These are phyloP conservation scores for Troglohyphantes excavatus DNA, from an alignment of 2,888 invertebrate genomes.

Conservation along the genomic window DNA sequence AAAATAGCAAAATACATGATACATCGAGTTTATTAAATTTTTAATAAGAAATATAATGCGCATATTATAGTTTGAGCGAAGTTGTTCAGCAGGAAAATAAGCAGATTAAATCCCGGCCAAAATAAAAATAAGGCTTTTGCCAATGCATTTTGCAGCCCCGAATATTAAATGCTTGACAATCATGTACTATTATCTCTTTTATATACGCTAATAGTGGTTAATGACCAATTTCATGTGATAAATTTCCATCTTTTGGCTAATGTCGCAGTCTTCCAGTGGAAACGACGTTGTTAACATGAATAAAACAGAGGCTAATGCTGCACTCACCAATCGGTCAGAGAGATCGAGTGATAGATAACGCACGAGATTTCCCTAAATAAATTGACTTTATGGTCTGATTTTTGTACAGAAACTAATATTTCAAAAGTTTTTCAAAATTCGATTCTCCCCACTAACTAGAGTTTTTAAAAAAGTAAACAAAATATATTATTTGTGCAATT, in stretches of 20 bases:
- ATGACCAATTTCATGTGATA: not conserved
- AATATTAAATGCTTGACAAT: not conserved
- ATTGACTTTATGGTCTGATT: too few species aligned
- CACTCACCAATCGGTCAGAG: not conserved
- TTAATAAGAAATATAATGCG: not conserved
- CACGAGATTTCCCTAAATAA: too few species aligned
- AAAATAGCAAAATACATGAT: too few species aligned
- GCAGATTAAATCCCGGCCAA: not conserved
- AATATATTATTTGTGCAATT: too few species aligned
- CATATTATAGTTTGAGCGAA: not conserved
- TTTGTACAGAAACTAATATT: too few species aligned
- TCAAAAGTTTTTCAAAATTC: too few species aligned
- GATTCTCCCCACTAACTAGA: too few species aligned
- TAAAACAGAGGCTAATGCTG: conserved; percentile 8
- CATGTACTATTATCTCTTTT: too few species aligned
- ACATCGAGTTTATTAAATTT: too few species aligned
- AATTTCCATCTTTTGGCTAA: not conserved
- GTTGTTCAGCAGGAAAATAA: not conserved
- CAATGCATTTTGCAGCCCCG: not conserved
- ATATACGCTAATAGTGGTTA: not conserved
- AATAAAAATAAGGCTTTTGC: not conserved
- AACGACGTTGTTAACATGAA: conserved; percentile 8
- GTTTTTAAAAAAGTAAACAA: too few species aligned
- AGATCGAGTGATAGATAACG: not conserved
- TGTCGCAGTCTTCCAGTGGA: not conserved